phyloP scores from a whole-genome alignment of 2,888 invertebrate species.

The Agrochola circellaris region DNA sequence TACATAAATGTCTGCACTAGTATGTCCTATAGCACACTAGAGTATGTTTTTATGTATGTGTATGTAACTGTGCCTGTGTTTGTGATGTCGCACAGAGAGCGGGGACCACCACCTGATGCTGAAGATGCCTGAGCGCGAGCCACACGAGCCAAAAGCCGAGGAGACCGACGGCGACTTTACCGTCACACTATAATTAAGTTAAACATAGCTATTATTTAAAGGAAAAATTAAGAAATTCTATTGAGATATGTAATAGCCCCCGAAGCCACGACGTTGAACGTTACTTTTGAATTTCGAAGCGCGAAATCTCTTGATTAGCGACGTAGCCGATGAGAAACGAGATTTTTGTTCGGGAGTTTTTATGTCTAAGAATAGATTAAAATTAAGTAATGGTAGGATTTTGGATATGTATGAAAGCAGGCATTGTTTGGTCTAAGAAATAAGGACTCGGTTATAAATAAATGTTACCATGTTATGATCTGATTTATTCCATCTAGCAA shows the following conservation, averaged over 20 bases:
- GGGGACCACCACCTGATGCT: constrained; percentile 82
- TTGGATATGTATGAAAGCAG: not conserved
- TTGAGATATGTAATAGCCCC: constrained; percentile 37
- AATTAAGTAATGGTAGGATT: constrained; percentile 16
- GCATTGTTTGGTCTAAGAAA: constrained; percentile 3
- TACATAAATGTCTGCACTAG: constrained; percentile 52
- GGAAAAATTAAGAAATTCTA: constrained; percentile 1
- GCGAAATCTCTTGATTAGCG: not conserved
- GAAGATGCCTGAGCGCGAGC: constrained; percentile 82
- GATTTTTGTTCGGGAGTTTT: constrained; percentile 8
- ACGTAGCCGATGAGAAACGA: constrained; percentile 23
- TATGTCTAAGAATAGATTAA: constrained; percentile 7
- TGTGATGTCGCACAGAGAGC: constrained; percentile 88
- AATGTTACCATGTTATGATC: constrained; percentile 37
- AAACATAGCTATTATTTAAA: not conserved
- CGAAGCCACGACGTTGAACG: not conserved
- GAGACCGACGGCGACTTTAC: constrained; percentile 87
- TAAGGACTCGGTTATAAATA: constrained; percentile 18
- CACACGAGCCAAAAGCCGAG: constrained; percentile 81
- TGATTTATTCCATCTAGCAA: constrained; percentile 21
- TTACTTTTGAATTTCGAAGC: constrained; percentile 29
- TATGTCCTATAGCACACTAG: constrained; percentile 46
- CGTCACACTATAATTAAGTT: constrained; percentile 80
- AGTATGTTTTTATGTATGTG: constrained; percentile 63
- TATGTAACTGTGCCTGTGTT: constrained; percentile 77